These are phyloP conservation scores for Diplodus sargus DNA, from an alignment of 2,797 vertebrate genomes.

Conservation along the genomic window DNA sequence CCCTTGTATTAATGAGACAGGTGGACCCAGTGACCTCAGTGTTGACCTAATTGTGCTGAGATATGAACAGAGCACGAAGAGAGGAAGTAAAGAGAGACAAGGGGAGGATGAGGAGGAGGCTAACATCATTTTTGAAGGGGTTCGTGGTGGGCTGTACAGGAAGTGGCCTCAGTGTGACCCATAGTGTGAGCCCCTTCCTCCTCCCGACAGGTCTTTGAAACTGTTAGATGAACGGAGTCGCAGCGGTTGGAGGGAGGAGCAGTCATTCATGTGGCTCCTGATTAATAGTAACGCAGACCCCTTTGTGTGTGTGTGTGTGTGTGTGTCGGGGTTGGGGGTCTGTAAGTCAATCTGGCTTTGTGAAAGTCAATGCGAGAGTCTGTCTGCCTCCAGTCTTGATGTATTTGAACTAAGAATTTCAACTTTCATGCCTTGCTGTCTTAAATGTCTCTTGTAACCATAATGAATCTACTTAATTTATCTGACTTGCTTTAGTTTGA, in stretches of 20 bases:
- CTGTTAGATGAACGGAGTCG: constrained; percentile 59
- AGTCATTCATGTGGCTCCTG: constrained; percentile 67
- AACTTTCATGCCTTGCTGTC: background rate
- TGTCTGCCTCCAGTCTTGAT: constrained; percentile 22
- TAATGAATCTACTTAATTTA: background rate
- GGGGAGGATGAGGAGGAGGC: constrained; percentile 53
- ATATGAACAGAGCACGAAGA: constrained; percentile 55
- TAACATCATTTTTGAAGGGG: constrained; percentile 43
- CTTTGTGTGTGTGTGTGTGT: constrained; percentile 39
- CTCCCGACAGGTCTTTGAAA: constrained; percentile 72
- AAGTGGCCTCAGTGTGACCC: constrained; percentile 78
- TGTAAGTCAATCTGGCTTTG: constrained; percentile 41
- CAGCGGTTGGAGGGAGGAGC: constrained; percentile 62
- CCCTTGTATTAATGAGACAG: constrained; percentile 1
- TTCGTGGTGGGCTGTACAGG: constrained; percentile 69
- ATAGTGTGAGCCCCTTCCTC: constrained; percentile 59
- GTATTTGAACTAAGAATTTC: background rate
- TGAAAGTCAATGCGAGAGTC: constrained; percentile 20
- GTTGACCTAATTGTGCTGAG: constrained; percentile 30
- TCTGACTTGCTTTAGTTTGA: background rate
- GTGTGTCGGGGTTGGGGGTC: constrained; percentile 12
- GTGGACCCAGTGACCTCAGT: constrained; percentile 34
- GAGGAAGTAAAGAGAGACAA: constrained; percentile 58
- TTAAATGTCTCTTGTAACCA: constrained; percentile 5
- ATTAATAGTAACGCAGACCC: constrained; percentile 66